phyloP scores from a whole-genome alignment of 1,140 invertebrate species.

The Eufriesea mexicana region DNA sequence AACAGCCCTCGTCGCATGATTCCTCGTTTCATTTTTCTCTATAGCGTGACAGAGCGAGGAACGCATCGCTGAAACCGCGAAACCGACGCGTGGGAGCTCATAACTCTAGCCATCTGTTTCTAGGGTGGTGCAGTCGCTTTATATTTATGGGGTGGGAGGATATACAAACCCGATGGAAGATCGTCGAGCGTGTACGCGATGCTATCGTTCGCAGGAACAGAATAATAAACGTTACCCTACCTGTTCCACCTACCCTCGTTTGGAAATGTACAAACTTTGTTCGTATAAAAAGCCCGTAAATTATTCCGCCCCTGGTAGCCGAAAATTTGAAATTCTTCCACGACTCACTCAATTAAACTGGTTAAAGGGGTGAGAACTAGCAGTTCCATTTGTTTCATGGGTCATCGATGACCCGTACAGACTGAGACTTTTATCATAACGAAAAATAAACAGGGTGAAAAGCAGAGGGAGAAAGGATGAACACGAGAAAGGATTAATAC shows the following conservation, averaged over 20 bases:
- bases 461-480: too few relatives aligned
- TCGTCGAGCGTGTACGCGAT: slow-evolving; percentile 6
- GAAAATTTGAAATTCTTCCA: background rate
- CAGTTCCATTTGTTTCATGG: too few relatives aligned
- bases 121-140: slow-evolving; percentile 4
- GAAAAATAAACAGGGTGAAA: too few relatives aligned
- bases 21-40: too few relatives aligned
- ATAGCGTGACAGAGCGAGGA: background rate
- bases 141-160: slow-evolving; percentile 17
- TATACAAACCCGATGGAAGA: slow-evolving; percentile 22
- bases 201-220: background rate
- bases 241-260: background rate
- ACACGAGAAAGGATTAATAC: too few relatives aligned
- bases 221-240: slow-evolving; percentile 32
- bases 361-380: too few relatives aligned
- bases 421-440: too few relatives aligned
- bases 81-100: background rate
- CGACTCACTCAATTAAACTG: background rate
- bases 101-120: slow-evolving; percentile 28
- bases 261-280: background rate
- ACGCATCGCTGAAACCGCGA: background rate
- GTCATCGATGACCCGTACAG: too few relatives aligned
- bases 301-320: background rate
- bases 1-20: too few relatives aligned
- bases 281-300: background rate